Conservation (phyloP, 2,888 invertebrate genomes). For the Sphinx pinastri region DNA sequence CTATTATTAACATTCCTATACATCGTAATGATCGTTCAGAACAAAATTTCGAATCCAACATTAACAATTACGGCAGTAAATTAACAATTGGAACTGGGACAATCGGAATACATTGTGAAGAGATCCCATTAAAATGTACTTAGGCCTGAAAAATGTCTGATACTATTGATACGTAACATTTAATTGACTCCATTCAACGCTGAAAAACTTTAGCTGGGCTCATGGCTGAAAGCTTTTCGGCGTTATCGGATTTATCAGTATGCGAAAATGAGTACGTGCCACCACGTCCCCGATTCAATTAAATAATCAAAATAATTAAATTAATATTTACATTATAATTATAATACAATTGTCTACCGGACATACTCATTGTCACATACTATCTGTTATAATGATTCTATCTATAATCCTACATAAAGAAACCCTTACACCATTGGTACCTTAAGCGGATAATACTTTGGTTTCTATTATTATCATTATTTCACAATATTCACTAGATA, state of each 20-base stretch:
- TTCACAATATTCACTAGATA: slow-evolving; percentile 52
- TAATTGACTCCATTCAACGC: slow-evolving; percentile 73
- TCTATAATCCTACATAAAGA: slow-evolving; percentile 2
- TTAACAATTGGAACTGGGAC: background rate
- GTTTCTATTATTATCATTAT: slow-evolving; percentile 18
- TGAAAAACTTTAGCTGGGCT: slow-evolving; percentile 82
- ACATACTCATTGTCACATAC: slow-evolving; percentile 48
- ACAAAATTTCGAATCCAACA: slow-evolving; percentile 13
- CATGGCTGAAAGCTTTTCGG: slow-evolving; percentile 76
- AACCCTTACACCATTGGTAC: slow-evolving; percentile 36
- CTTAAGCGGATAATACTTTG: slow-evolving; percentile 41
- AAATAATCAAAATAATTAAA: background rate
- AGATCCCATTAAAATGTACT: slow-evolving; percentile 12
- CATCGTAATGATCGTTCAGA: background rate
- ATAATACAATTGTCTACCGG: slow-evolving; percentile 13
- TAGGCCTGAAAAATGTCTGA: slow-evolving; percentile 50
- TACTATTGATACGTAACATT: slow-evolving; percentile 28
- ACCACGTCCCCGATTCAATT: background rate
- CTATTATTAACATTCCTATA: background rate
- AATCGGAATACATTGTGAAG: slow-evolving; percentile 16
- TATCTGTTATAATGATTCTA: background rate
- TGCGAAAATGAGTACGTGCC: slow-evolving; percentile 44
- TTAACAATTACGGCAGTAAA: background rate
- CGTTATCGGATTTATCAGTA: slow-evolving; percentile 51
- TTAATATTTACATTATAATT: slow-evolving; percentile 10